phyloP scores from a whole-genome alignment of 2,888 invertebrate species.

The Acanthosepion lycidas region DNA sequence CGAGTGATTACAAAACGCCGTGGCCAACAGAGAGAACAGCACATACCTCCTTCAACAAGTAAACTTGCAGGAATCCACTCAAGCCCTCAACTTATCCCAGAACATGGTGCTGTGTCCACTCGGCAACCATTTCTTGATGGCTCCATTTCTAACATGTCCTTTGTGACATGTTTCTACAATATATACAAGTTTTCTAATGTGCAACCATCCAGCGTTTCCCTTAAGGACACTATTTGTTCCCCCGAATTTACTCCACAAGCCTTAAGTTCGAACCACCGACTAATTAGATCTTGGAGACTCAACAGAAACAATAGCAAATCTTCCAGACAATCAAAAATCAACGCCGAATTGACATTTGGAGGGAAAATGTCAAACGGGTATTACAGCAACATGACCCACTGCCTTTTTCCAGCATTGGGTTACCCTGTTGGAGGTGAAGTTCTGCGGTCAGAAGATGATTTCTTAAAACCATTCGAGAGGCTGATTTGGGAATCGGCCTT shows the following conservation, averaged over 20 bases:
- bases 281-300: not conserved
- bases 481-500: not conserved
- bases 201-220: conserved; percentile 56
- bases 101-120: not conserved
- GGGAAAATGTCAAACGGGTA: not conserved
- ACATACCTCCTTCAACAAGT: conserved; percentile 38
- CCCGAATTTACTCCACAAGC: not conserved
- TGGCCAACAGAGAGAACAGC: conserved; percentile 39
- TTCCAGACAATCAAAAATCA: not conserved
- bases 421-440: not conserved
- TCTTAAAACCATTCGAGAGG: not conserved
- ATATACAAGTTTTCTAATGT: conserved; percentile 58
- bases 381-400: not conserved
- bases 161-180: conserved; percentile 65
- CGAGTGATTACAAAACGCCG: conserved; percentile 60
- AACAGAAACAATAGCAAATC: not conserved
- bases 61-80: not conserved
- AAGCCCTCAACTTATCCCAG: conserved; percentile 46
- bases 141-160: conserved; percentile 62
- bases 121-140: conserved; percentile 51
- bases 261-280: not conserved
- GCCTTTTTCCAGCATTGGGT: not conserved
- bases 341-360: not conserved
- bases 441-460: not conserved
- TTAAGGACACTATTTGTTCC: conserved; percentile 49